Percentiles rank a stretch among this genome's conserved stretches.
These are phyloP conservation scores for Zeus faber DNA, from an alignment of 2,113 vertebrate genomes.

Conservation along the genomic window DNA sequence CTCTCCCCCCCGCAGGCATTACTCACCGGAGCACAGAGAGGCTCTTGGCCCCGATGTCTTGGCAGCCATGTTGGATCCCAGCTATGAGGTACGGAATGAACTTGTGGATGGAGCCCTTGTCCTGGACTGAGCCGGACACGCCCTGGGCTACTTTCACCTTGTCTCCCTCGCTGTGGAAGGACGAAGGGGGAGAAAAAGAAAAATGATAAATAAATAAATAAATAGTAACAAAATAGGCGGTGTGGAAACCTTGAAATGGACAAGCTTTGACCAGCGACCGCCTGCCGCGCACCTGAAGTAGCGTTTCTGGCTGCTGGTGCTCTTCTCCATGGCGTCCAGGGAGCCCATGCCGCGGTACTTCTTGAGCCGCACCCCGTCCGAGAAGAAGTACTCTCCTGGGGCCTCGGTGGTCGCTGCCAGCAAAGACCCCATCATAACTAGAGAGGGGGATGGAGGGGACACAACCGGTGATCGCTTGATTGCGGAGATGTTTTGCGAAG, in stretches of 20 bases:
- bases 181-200: constrained; percentile 5
- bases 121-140: constrained; percentile 89
- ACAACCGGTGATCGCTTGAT: too few relatives aligned
- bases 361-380: constrained; percentile 89
- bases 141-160: constrained; percentile 93
- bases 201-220: not conserved
- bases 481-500: too few relatives aligned
- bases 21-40: constrained; percentile 88
- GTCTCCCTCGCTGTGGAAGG: constrained; percentile 82
- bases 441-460: not conserved
- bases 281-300: constrained; percentile 83
- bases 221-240: not conserved
- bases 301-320: constrained; percentile 88
- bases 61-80: constrained; percentile 92
- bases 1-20: constrained; percentile 32
- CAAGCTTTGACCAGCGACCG: not conserved
- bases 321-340: constrained; percentile 91
- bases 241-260: not conserved
- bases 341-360: constrained; percentile 95
- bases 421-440: constrained; percentile 95
- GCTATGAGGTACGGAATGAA: constrained; percentile 92
- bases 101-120: constrained; percentile 94
- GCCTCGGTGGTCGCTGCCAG: constrained; percentile 90
- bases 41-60: constrained; percentile 91
- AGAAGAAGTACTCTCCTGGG: constrained; percentile 93